These are phyloP conservation scores for Hydra vulgaris DNA, from an alignment of 30 jellyfish, hydroid and myxozoan genomes.

Conservation along the genomic window DNA sequence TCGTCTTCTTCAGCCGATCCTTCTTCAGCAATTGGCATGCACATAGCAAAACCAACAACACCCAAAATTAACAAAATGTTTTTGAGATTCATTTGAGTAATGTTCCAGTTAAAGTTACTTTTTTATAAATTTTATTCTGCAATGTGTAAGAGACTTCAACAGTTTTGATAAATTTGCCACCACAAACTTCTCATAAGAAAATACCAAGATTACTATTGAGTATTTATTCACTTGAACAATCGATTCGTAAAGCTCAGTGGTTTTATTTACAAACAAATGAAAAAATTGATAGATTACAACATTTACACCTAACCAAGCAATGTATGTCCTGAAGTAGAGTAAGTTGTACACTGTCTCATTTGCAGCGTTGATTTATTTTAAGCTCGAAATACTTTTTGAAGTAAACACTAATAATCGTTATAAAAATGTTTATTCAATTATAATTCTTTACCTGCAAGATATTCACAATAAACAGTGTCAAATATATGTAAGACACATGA, in stretches of 20 bases:
- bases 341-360: background rate
- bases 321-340: background rate
- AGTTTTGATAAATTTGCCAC: background rate
- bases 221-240: background rate
- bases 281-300: background rate
- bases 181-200: background rate
- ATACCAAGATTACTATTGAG: background rate
- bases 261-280: background rate
- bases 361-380: background rate
- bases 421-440: too few relatives aligned
- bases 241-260: background rate
- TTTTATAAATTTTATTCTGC: too few relatives aligned
- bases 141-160: too few relatives aligned
- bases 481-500: too few relatives aligned
- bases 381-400: too few relatives aligned
- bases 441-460: background rate
- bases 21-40: conserved; percentile 11
- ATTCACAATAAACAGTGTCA: too few relatives aligned
- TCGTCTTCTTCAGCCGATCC: conserved; percentile 5
- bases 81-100: background rate
- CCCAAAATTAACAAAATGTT: background rate
- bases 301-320: background rate
- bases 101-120: too few relatives aligned
- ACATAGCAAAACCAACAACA: background rate
- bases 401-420: background rate